Evolutionary conservation across 2,113 vertebrate genomes (phyloP), one percentile per base, ranked within the genome.

Genomic region (Onychostruthus taczanowskii): DNA sequence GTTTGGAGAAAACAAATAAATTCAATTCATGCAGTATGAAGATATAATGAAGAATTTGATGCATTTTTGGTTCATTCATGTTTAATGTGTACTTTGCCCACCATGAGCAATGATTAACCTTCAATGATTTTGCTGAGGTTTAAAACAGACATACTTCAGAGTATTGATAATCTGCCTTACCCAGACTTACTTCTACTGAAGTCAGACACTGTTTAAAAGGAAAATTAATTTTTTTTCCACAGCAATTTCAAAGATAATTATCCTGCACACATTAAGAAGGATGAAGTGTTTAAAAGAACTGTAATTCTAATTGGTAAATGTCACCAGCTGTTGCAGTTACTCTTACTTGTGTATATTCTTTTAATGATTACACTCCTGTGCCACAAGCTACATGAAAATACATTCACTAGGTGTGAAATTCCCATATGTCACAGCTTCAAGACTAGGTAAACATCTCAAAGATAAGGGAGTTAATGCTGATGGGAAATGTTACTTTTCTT

Each of bases 271-370:
- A 94, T 92, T 96, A 96, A 96, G 95, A 97, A 97, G 67, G 89
- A 97, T 97, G 95, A 97, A 98, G 95, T 97, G 97, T 98, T 98
- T 98, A 96, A 97, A 97, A 97, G 97, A 98, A 98, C 96, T 97
- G 93, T 96, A 98, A 98, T 97, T 98, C 97, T 98, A 98, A 98
- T 98, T 98, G 98, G 98, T 97, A 98, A 97, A 98, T 98, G 97
- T 98, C 98, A 98, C 98, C 98, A 98, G 98, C 98, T 98, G 98
- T 97, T 98, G 96, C 98, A 97, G 97, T 97, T 97, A 97, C 96
- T 98, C 96, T 97, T 97, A 96, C 97, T 97, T 98, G 97, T 97
- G 97, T 98, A 85, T 97, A 97, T 98, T 98, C 97, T 97, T 97
- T 96, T 98, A 98, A 98, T 98, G 97, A 98, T 98, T 98, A 97